These are phyloP conservation scores for Glossophaga mutica DNA, from an alignment of 2,797 vertebrate species.

Conservation along the genomic window DNA sequence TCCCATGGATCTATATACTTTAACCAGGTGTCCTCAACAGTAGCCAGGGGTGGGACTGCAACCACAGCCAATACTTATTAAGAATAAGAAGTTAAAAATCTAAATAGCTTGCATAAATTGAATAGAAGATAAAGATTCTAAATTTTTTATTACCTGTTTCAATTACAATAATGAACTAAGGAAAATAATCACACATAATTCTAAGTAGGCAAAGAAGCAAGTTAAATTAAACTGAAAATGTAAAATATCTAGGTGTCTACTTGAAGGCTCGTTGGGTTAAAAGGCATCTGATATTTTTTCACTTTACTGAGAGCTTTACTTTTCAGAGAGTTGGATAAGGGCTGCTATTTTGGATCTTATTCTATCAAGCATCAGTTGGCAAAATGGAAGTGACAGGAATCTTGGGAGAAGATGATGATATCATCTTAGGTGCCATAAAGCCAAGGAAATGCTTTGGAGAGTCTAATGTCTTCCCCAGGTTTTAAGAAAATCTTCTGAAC, in stretches of 20 bases:
- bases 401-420: slow-evolving; percentile 18
- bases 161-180: not conserved
- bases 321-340: not conserved
- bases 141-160: not conserved
- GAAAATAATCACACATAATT: not conserved
- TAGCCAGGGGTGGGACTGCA: not conserved
- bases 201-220: not conserved
- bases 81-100: not conserved
- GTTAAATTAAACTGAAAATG: not conserved
- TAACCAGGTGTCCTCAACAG: not conserved
- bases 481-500: slow-evolving; percentile 44
- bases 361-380: not conserved
- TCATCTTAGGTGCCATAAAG: not conserved
- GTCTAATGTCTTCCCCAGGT: not conserved
- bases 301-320: not conserved
- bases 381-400: slow-evolving; percentile 34
- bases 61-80: not conserved
- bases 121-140: not conserved
- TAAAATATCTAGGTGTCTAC: not conserved
- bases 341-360: not conserved
- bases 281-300: not conserved
- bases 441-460: not conserved
- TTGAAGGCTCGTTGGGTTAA: not conserved
- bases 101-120: not conserved
- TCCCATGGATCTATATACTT: not conserved